phyloP scores from a whole-genome alignment of 1,140 invertebrate species.

The Drosophila repletoides region DNA sequence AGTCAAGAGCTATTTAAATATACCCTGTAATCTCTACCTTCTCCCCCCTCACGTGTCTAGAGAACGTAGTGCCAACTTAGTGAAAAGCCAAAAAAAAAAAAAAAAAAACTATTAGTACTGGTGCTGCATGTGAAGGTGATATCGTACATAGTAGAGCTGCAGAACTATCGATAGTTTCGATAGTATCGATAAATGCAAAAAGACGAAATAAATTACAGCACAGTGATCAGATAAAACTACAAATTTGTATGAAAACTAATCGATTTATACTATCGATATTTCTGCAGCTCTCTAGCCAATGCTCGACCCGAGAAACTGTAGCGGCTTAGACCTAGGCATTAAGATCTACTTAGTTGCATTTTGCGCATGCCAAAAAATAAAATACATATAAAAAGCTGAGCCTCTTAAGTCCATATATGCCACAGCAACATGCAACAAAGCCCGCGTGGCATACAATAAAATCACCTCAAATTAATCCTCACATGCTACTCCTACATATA shows the following conservation, averaged over 20 bases:
- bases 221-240: too few relatives aligned
- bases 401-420: neutral
- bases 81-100: slow-evolving; percentile 21
- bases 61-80: slow-evolving; percentile 45
- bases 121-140: slow-evolving; percentile 22
- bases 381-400: too few relatives aligned
- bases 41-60: slow-evolving; percentile 48
- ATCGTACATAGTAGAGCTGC: too few relatives aligned
- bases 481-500: slow-evolving; percentile 40
- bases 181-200: too few relatives aligned
- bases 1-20: slow-evolving; percentile 66
- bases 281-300: too few relatives aligned
- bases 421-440: slow-evolving; percentile 47
- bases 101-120: too few relatives aligned
- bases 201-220: too few relatives aligned
- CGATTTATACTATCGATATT: too few relatives aligned
- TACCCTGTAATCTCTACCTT: slow-evolving; percentile 32
- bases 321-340: slow-evolving; percentile 44
- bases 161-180: too few relatives aligned
- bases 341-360: slow-evolving; percentile 63
- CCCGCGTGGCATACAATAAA: slow-evolving; percentile 6
- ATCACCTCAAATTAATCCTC: slow-evolving; percentile 11
- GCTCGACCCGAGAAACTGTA: slow-evolving; percentile 37
- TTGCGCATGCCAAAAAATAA: slow-evolving; percentile 60
- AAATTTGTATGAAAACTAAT: too few relatives aligned